phyloP scores from a whole-genome alignment of 2,888 invertebrate genomes.

The Micoletzkya japonica region DNA sequence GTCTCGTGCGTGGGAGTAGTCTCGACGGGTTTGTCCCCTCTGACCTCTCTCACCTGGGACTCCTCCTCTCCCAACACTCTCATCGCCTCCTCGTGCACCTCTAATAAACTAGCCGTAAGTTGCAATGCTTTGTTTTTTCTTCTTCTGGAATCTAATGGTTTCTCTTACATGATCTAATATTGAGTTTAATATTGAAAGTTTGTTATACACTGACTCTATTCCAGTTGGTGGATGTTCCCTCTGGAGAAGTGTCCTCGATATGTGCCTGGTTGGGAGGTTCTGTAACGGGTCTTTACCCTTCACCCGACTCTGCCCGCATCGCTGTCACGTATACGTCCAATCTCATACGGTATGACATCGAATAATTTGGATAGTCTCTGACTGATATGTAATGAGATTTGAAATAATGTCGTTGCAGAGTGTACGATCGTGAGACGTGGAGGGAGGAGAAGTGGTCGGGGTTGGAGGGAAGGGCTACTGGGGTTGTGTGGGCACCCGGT shows the following conservation, averaged over 20 bases:
- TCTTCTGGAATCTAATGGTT: not conserved
- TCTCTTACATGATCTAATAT: no score
- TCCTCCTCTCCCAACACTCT: constrained; percentile 12
- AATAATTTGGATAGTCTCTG: no score
- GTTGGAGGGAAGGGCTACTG: constrained; percentile 10
- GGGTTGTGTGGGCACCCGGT: constrained; percentile 19
- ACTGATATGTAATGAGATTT: no score
- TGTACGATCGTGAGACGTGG: constrained; percentile 20
- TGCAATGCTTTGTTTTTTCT: no score
- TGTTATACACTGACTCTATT: no score
- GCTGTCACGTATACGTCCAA: constrained; percentile 25
- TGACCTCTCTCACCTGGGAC: constrained; percentile 20
- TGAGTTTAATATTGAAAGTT: no score
- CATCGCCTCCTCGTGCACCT: constrained; percentile 4
- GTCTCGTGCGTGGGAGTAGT: constrained; percentile 9
- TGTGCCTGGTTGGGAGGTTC: constrained; percentile 25
- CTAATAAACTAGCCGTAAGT: constrained; percentile 11
- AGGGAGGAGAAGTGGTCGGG: constrained; percentile 24
- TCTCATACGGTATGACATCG: constrained; percentile 24
- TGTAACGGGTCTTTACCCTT: constrained; percentile 10
- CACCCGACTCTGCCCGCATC: not conserved
- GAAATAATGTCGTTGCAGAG: constrained; percentile 1
- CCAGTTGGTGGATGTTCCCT: constrained; percentile 14
- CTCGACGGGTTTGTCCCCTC: constrained; percentile 9
- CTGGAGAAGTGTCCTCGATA: not conserved